phyloP scores from a whole-genome alignment of 2,797 vertebrate genomes.

The Clarias platycephalus region DNA sequence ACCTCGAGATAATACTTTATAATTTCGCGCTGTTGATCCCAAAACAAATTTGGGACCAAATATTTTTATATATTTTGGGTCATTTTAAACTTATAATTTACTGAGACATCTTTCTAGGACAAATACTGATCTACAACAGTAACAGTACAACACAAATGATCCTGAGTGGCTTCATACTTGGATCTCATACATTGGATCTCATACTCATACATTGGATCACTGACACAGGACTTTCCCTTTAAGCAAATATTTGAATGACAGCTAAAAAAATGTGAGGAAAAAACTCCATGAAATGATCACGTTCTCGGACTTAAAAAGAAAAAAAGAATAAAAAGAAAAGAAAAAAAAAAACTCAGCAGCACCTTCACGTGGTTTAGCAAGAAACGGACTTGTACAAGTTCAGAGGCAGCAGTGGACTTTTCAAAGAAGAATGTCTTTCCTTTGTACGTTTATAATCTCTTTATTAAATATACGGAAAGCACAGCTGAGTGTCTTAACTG shows the following conservation, averaged over 20 bases:
- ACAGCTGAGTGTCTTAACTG: not conserved
- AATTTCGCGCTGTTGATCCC: not conserved
- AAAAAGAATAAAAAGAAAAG: too few relatives aligned
- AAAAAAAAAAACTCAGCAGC: too few relatives aligned
- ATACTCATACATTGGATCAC: not conserved
- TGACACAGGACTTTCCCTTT: not conserved
- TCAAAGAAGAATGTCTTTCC: not conserved
- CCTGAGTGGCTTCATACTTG: not conserved
- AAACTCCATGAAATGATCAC: not conserved
- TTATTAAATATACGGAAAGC: not conserved
- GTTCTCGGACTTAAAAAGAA: not conserved
- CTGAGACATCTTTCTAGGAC: not conserved
- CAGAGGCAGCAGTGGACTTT: not conserved
- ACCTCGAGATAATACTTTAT: too few relatives aligned
- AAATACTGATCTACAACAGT: not conserved
- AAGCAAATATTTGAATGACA: not conserved
- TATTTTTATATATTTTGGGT: not conserved
- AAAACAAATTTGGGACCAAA: not conserved
- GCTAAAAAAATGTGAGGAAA: not conserved
- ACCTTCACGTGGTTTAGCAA: not conserved
- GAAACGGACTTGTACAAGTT: not conserved
- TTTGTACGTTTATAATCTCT: not conserved
- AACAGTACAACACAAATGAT: not conserved
- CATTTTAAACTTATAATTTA: not conserved
- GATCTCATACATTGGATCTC: not conserved